Percentiles rank a stretch among this genome's conserved stretches.
Conservation (phyloP, 2,888 invertebrate genomes). For the Nyleta sp. region DNA sequence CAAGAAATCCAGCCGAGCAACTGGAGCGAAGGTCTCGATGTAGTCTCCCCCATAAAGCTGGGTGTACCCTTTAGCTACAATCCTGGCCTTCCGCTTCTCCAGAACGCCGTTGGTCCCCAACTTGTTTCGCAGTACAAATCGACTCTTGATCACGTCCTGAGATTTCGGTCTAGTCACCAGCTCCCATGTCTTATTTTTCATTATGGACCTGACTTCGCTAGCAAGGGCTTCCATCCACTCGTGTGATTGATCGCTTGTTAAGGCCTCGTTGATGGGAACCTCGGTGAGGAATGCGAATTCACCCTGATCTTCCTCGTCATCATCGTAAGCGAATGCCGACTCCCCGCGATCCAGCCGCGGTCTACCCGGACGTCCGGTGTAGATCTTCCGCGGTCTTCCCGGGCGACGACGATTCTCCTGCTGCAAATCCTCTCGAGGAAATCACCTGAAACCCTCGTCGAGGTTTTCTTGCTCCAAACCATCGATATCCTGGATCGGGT, state of each 20-base stretch:
- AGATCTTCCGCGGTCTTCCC: slow-evolving; percentile 14
- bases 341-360: background rate
- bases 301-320: background rate
- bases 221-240: slow-evolving; percentile 46
- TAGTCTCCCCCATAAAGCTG: too few species aligned
- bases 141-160: too few species aligned
- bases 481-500: background rate
- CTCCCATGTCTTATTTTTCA: slow-evolving; percentile 48
- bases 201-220: slow-evolving; percentile 27
- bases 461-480: background rate
- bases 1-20: slow-evolving; percentile 26
- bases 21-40: slow-evolving; percentile 31
- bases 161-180: slow-evolving; percentile 17
- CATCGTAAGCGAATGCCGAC: background rate
- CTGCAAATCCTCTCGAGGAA: background rate
- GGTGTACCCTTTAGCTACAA: slow-evolving; percentile 11
- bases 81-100: slow-evolving; percentile 30
- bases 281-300: slow-evolving; percentile 20
- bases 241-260: slow-evolving; percentile 7
- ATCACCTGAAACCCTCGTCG: background rate
- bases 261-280: slow-evolving; percentile 18
- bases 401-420: background rate
- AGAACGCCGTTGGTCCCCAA: background rate
- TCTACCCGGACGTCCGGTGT: slow-evolving; percentile 21
- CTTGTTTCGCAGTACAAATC: too few species aligned